Evolutionary conservation across 2,888 invertebrate species (phyloP).

Genomic region (Dicroscelio sp.): DNA sequence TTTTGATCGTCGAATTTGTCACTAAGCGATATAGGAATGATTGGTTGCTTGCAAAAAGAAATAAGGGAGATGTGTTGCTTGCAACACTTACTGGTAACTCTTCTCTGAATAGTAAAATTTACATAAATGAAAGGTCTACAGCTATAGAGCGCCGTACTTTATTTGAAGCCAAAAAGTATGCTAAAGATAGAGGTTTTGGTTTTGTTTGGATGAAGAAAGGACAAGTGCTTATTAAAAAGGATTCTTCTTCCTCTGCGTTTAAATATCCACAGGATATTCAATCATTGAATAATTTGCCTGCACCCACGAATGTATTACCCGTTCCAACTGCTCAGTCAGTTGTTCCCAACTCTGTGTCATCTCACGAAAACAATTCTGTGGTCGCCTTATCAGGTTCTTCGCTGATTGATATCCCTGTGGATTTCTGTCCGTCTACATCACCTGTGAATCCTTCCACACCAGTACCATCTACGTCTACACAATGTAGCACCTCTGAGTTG

Average conservation of each 20-base stretch:
- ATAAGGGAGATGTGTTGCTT: background rate
- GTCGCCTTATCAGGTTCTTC: too few species aligned
- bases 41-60: background rate
- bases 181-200: background rate
- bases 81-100: background rate
- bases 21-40: background rate
- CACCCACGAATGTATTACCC: too few species aligned
- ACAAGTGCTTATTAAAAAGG: background rate
- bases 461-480: too few species aligned
- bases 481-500: too few species aligned
- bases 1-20: background rate
- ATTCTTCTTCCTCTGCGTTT: background rate
- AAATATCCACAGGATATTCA: slow-evolving; percentile 9
- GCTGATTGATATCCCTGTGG: too few species aligned
- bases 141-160: background rate
- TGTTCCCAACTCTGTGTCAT: too few species aligned
- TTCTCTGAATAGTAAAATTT: background rate
- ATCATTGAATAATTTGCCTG: too few species aligned
- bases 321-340: too few species aligned
- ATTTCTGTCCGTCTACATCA: too few species aligned
- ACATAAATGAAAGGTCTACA: slow-evolving; percentile 4
- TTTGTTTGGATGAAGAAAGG: slow-evolving; percentile 23
- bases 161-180: background rate
- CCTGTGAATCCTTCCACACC: too few species aligned
- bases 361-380: too few species aligned